These are phyloP conservation scores for Hydroisotoma schaefferi DNA, from an alignment of 2,888 invertebrate genomes.

Conservation along the genomic window DNA sequence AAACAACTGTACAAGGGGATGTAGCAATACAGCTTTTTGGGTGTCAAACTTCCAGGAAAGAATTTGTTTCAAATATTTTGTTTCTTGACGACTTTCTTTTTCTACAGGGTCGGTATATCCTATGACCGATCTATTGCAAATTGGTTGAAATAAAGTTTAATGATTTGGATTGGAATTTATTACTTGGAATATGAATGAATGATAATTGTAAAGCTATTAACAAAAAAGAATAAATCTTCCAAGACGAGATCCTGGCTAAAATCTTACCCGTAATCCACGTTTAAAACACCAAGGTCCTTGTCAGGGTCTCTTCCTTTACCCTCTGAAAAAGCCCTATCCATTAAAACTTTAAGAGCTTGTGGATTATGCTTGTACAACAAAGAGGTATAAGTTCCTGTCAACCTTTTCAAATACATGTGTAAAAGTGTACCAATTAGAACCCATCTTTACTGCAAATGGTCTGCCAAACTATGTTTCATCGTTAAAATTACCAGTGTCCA, in stretches of 20 bases:
- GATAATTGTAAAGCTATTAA: too few relatives aligned
- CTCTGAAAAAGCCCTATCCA: constrained; percentile 26
- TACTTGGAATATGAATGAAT: too few relatives aligned
- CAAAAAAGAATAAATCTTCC: too few relatives aligned
- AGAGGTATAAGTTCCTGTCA: constrained; percentile 24
- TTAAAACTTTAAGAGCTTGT: constrained; percentile 20
- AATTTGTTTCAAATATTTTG: constrained; percentile 23
- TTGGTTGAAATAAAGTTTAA: too few relatives aligned
- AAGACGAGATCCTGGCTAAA: too few relatives aligned
- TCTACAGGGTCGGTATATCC: constrained; percentile 24
- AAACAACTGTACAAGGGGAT: background rate
- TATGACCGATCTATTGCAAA: constrained; percentile 22
- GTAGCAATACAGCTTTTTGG: constrained; percentile 13
- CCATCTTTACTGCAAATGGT: too few relatives aligned
- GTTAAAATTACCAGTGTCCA: constrained; percentile 16
- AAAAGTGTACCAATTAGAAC: too few relatives aligned
- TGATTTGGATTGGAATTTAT: too few relatives aligned
- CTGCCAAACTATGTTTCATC: too few relatives aligned
- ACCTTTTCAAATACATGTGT: constrained; percentile 6
- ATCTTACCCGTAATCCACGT: background rate
- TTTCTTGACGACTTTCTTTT: constrained; percentile 21
- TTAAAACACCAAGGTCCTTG: background rate
- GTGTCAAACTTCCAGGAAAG: constrained; percentile 25
- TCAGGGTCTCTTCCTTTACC: constrained; percentile 2
- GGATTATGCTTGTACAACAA: constrained; percentile 27